Evolutionary conservation across 2,113 vertebrate genomes (phyloP).

Genomic region (Bagarius yarrelli): DNA sequence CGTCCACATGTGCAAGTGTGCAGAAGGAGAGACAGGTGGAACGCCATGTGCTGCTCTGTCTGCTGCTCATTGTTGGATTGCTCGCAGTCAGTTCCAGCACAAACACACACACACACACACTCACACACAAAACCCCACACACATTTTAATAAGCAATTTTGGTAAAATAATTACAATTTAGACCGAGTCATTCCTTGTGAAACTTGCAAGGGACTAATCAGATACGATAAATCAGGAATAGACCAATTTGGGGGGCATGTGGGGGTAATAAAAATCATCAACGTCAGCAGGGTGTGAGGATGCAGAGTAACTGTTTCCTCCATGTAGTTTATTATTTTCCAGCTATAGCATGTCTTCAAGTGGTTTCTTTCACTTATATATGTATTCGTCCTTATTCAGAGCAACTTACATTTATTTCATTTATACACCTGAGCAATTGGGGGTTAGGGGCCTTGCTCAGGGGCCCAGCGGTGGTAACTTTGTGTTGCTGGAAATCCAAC

Average conservation of each 20-base stretch:
- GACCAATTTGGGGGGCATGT: not conserved
- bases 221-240: not conserved
- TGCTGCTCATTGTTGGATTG: slow-evolving; percentile 88
- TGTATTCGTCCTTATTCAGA: too few relatives aligned
- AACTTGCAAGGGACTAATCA: not conserved
- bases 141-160: not conserved
- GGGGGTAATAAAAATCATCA: not conserved
- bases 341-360: not conserved
- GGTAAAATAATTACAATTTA: too few relatives aligned
- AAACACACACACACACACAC: not conserved
- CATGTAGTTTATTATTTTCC: not conserved
- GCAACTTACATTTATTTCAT: too few relatives aligned
- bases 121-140: not conserved
- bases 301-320: not conserved
- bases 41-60: slow-evolving; percentile 87
- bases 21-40: slow-evolving; percentile 84
- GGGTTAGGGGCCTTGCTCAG: too few relatives aligned
- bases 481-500: too few relatives aligned
- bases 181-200: not conserved
- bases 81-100: slow-evolving; percentile 78
- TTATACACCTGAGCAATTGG: too few relatives aligned
- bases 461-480: too few relatives aligned
- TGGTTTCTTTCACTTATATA: not conserved
- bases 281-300: not conserved
- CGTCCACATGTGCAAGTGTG: slow-evolving; percentile 72